Evolutionary conservation across 2,797 vertebrate species (phyloP), one percentile per base, ranked within the genome.

Genomic region (Sus cebifrons): DNA sequence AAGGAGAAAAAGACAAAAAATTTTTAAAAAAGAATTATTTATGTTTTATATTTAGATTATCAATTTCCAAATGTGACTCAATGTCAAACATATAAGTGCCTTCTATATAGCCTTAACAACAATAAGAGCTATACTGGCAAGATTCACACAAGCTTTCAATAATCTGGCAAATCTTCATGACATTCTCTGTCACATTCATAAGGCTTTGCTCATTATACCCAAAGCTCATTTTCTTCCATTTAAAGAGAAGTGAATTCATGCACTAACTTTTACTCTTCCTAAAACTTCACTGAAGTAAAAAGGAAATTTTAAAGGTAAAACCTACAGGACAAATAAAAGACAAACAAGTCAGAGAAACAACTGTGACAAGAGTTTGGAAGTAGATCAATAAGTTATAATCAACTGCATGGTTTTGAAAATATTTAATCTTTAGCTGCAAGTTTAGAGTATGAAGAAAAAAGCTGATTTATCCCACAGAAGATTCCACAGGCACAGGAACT

Each of bases 221-320:
- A 86, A 91, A 75, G 2, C 67, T 94, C 15, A 83, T 71, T 94
- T 82, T 93, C 23, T 64, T 96, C 29, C n/a, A 25, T 1, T 29
- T 87, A 58, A 79, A 95, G 40, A 77, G 14, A 44, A 0, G 9
- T 25, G 11, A 89, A 62, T 84, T 62, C 27, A 79, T 83, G 10
- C 4, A 68, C 13, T 60, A 32, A 56, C 0, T 2, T 79, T 83
- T 49, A 71, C 54, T 64, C 40, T 27, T 79, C 29, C 16, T 82
- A 91, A 95, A 95, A 60, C 2, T 29, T 71, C 1, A 21, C 18
- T 86, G 49, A 91, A 71, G 5, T 18, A 2, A 77, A 88, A 84
- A 71, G 27, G 58, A 73, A 64, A 27, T 4, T 36, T 23, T 40
- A n/a, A 85, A 77, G 18, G 10, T 23, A 89, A 71, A 94, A 58